Evolutionary conservation across 2,888 invertebrate genomes (phyloP).

Genomic region (Lampropteryx suffumata): DNA sequence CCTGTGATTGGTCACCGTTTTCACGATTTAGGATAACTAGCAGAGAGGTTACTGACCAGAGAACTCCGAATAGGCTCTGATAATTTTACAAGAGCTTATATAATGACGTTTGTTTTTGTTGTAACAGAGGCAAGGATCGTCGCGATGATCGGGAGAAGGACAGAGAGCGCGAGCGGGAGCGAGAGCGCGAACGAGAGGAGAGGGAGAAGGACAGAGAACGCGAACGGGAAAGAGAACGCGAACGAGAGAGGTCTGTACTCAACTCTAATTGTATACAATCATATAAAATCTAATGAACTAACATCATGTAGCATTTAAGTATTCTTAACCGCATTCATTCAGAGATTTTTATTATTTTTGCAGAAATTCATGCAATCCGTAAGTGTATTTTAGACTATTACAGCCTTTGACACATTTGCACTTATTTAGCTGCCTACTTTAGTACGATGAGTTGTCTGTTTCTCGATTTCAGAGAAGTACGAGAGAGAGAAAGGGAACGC

Average conservation of each 20-base stretch:
- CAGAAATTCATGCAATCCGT: constrained; percentile 6
- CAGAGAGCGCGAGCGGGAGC: constrained; percentile 32
- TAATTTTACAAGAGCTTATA: neutral
- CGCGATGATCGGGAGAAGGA: constrained; percentile 50
- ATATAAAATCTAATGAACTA: too few relatives aligned
- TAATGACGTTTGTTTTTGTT: neutral
- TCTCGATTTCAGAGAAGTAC: constrained; percentile 45
- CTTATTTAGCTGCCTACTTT: too few relatives aligned
- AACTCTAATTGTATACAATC: too few relatives aligned
- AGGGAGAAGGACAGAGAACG: constrained; percentile 58
- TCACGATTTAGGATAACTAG: too few relatives aligned
- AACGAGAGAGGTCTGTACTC: constrained; percentile 28
- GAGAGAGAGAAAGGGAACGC: constrained; percentile 60
- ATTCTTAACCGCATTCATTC: too few relatives aligned
- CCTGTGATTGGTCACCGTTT: too few relatives aligned
- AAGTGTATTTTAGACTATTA: neutral
- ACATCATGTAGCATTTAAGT: too few relatives aligned
- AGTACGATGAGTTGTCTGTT: neutral
- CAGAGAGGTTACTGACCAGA: too few relatives aligned
- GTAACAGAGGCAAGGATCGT: constrained; percentile 32
- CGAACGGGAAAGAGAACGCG: constrained; percentile 38
- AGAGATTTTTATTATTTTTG: constrained; percentile 1
- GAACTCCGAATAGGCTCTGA: too few relatives aligned
- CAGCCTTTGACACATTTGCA: too few relatives aligned
- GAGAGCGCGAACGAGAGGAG: constrained; percentile 32